Evolutionary conservation across 2,113 vertebrate species (phyloP), one percentile per base, ranked within the genome.

Genomic region (Calypte anna): DNA sequence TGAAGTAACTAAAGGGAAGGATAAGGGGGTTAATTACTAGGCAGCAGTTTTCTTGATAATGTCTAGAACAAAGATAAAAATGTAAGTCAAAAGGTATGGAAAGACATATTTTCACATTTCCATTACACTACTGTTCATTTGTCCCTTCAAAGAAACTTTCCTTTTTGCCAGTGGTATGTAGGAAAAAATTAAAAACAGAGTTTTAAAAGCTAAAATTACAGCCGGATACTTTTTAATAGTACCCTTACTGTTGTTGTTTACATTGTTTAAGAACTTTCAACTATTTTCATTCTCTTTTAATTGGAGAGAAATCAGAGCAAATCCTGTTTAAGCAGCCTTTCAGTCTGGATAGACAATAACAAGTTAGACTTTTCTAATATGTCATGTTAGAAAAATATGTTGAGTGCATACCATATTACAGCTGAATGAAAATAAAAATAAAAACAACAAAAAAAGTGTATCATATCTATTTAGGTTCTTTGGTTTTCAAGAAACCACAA

Each of bases 121-220:
- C 28, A 24, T 58, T 59, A 23, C 12, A 44, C 57, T 87, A 25
- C 58, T 75, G 4, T 59, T 82, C 22, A 36, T 87, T 85, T 82
- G 10, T 70, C 10, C 22, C 21, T 80, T 12, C 28, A 72, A 67
- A 74, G 10, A 83, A 86, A 57, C 8, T 82, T 87, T 24, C 3
- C 27, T 54, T 63, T 89, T 80, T 51, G 28, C 15, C 51, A 50
- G 20, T 50, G 67, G n/a, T 48, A 87, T 76, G 68, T 33, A 43
- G 1, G 14, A 14, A 82, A 87, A 96, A 94, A 96, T 94, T 69
- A 92, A 92, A 95, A 91, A 1, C 81, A 91, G 86, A 69, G 25
- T 28, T 94, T 93, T 87, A 74, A 80, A 92, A 94, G 70, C 36
- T 94, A 59, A 94, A 92, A 69, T 94, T 95, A 85, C 78, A 90